Base-by-base conservation (phyloP, 2,113 vertebrate genomes). In the Herpetotheres cachinnans region DNA sequence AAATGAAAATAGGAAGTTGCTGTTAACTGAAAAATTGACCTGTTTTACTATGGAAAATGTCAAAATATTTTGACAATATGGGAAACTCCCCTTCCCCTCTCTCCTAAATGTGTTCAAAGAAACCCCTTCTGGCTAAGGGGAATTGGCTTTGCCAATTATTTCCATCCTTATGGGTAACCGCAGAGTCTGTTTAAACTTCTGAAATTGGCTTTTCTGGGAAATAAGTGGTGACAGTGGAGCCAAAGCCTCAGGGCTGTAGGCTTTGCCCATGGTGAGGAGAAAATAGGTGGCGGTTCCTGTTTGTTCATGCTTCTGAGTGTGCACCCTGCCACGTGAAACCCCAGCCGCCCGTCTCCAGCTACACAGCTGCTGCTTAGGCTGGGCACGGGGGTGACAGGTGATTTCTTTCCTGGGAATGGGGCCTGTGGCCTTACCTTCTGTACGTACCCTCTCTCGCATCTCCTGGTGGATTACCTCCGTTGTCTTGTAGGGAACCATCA, bases 311-410 rank as follows among this genome's bases (percentile, higher is more conserved):
- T 49, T 63, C 34, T 56, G 76, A 67, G 26, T 3, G 34, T 19
- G 18, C 13, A n/a, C 12, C 8, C 13, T 49, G 15, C 21, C 38
- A 61, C 5, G 2, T 11, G 58, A 70, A 34, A 36, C n/a, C 27
- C 12, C 24, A 52, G 13, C 8, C 14, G 14, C 27, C 61, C 1
- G 3, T 63, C 25, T 72, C 42, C 46, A 77, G 76, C 49, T 62
- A 10, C 0, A 0, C 27, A 83, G 46, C 34, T 0, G 2, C 36
- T 0, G 0, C 61, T 32, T 1, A 4, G 38, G 30, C n/a, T 2
- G 1, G 2, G 8, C 21, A 7, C 2, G 6, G 55, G 22, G 82
- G 17, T 20, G 47, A 63, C 13, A 16, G 30, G 49, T n/a, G 6
- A 63, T 65, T 86, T 73, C 27, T 77, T n/a, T 55, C n/a, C 54